Evolutionary conservation across 30 jellyfish, hydroid and myxozoan genomes (phyloP).

Genomic region (Hydractinia echinata): DNA sequence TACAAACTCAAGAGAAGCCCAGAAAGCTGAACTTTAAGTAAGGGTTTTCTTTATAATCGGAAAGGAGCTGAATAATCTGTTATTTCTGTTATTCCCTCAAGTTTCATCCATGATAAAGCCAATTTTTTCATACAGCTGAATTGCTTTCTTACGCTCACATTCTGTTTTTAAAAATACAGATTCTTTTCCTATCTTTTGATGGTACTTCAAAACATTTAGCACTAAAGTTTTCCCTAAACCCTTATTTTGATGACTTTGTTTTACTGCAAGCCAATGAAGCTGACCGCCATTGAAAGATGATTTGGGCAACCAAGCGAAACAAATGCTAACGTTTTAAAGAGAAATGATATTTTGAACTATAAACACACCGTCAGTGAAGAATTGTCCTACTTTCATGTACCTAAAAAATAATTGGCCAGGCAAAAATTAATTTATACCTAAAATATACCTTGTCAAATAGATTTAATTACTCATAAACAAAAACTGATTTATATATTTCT

Average conservation of each 20-base stretch:
- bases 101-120: not conserved
- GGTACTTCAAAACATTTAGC: not conserved
- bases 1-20: too few relatives aligned
- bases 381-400: not conserved
- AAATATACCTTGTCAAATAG: not conserved
- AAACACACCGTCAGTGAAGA: not conserved
- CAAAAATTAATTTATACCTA: too few relatives aligned
- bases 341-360: not conserved
- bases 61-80: too few relatives aligned
- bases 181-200: not conserved
- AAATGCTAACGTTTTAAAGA: not conserved
- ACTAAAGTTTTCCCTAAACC: not conserved
- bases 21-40: too few relatives aligned
- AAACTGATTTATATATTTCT: not conserved
- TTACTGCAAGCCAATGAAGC: slow-evolving; percentile 7
- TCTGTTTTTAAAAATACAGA: not conserved
- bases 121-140: not conserved
- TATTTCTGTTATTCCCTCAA: too few relatives aligned
- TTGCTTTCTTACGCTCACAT: not conserved
- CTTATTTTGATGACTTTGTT: not conserved
- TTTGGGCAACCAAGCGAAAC: not conserved
- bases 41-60: too few relatives aligned
- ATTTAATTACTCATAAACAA: not conserved
- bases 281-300: not conserved
- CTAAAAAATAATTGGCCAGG: not conserved